Evolutionary conservation across 2,113 vertebrate species (phyloP).

Genomic region (Laticauda laticaudata): DNA sequence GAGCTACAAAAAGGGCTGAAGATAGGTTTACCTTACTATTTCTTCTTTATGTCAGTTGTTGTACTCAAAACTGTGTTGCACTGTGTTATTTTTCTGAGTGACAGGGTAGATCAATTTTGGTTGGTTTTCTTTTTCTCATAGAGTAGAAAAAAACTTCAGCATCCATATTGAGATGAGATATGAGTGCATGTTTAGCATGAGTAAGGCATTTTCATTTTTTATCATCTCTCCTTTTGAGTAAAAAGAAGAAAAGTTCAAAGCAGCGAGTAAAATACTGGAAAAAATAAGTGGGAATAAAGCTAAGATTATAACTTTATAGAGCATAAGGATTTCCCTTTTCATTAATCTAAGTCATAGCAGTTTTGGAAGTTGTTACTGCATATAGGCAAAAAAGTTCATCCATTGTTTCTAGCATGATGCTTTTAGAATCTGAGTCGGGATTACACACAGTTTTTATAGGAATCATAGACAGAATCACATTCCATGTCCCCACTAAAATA

Average conservation of each 20-base stretch:
- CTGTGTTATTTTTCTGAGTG: background rate
- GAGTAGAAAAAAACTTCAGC: background rate
- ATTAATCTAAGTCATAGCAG: background rate
- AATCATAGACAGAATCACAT: background rate
- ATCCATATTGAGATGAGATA: background rate
- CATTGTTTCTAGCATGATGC: background rate
- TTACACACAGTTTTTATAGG: background rate
- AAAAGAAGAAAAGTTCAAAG: background rate
- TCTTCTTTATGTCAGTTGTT: background rate
- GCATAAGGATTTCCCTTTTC: background rate
- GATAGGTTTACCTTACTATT: background rate
- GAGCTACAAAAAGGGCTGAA: background rate
- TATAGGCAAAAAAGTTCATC: background rate
- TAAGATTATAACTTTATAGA: background rate
- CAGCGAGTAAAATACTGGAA: background rate
- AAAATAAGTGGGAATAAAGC: background rate
- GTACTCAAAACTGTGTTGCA: background rate
- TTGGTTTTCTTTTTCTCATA: background rate
- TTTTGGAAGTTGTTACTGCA: background rate
- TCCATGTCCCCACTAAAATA: background rate
- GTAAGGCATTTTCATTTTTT: background rate
- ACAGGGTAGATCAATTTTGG: background rate
- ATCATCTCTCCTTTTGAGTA: background rate
- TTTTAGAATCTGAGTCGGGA: background rate
- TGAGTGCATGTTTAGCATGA: background rate